Evolutionary conservation across 2,113 vertebrate species (phyloP), one percentile per base, ranked within the genome.

Genomic region (Eublepharis macularius): DNA sequence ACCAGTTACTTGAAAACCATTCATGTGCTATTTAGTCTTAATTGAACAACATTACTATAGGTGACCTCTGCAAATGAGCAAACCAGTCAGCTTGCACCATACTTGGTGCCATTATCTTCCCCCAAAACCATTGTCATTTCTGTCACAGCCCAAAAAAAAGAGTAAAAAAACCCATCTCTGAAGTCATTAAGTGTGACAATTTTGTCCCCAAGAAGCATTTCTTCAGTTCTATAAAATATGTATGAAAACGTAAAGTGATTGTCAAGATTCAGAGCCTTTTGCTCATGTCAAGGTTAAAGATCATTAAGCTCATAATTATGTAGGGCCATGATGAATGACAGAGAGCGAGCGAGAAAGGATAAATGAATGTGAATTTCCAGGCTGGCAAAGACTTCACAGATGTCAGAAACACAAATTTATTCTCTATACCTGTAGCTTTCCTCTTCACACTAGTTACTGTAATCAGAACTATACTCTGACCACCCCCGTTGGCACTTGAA

Each of bases 201-300:
- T 72, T 76, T 69, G 88, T 76, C 77, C 72, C 21, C 41, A 86
- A 74, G 63, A 45, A 89, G 41, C 45, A 88, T 81, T 90, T 86
- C 83, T 75, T 81, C 57, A 90, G 76, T 74, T 76, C 80, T 39
- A 83, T 47, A 79, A 91, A 84, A 87, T 66, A 2, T 36, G 89
- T 86, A 89, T 80, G 86, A 84, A 85, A 91, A 93, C 92, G 91
- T 86, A 89, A 85, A 88, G 81, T 79, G 51, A 75, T 88, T 41
- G 51, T 89, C 84, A 92, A 83, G 80, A 87, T 87, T 85, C 90
- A 89, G 87, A 85, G 90, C 19, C 74, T 66, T 76, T 54, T 80
- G 41, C 26, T 88, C 83, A 8, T 81, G 81, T 74, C 90, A 94
- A 95, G 92, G 91, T 92, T 91, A 94, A 95, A 95, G 90, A 95